A percentile compares a stretch with the other conserved stretches of the same genome.
Conservation (phyloP, 2,888 invertebrate species). For the Eugnorisma glareosa region DNA sequence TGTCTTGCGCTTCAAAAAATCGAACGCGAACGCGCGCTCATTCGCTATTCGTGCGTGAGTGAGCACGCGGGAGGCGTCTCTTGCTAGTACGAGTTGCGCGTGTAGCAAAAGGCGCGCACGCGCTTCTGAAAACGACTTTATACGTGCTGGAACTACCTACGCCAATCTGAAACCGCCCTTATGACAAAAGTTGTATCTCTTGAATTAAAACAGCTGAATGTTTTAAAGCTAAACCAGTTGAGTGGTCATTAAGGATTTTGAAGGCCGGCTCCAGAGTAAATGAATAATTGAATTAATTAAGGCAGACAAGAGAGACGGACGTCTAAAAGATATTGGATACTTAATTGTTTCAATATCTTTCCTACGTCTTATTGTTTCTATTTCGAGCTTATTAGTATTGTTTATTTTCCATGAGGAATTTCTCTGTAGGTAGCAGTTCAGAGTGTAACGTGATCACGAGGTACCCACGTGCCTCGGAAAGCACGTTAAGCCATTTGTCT, state of each 20-base stretch:
- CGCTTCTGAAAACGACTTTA: not conserved
- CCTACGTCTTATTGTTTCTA: not conserved
- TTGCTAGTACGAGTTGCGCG: not conserved
- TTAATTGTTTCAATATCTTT: constrained; percentile 12
- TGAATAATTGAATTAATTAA: constrained; percentile 39
- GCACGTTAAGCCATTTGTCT: not conserved
- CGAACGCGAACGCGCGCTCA: not conserved
- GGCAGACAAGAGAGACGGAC: not conserved
- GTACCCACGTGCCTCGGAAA: not conserved
- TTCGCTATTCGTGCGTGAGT: not conserved
- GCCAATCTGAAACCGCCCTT: not conserved
- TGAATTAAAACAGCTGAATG: not conserved
- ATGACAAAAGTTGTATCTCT: not conserved
- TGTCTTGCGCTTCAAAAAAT: not conserved
- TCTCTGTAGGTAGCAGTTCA: not conserved
- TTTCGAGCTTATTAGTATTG: not conserved
- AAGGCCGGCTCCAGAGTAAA: constrained; percentile 10
- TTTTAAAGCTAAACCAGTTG: constrained; percentile 15
- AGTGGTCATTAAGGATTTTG: constrained; percentile 19
- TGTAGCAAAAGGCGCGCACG: not conserved
- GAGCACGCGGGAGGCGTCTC: not conserved
- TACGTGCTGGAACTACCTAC: not conserved
- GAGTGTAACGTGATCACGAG: too few species aligned
- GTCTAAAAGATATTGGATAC: constrained; percentile 1
- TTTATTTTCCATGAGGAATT: not conserved